These are phyloP conservation scores for Cheiracanthium punctorium DNA, from an alignment of 2,888 invertebrate genomes.

Conservation along the genomic window DNA sequence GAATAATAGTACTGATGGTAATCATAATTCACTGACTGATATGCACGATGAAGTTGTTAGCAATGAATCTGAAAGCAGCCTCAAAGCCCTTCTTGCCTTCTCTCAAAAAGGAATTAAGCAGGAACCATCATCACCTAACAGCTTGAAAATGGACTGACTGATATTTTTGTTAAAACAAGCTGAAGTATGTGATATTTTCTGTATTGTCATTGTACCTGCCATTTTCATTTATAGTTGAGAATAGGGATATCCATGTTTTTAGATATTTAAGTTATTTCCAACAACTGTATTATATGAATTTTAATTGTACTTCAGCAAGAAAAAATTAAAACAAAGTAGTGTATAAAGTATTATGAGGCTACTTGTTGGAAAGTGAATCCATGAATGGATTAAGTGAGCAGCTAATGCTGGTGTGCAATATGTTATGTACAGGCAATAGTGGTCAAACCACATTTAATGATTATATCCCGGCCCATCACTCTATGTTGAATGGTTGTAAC, in stretches of 20 bases:
- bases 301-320: conserved; percentile 62
- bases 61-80: conserved; percentile 69
- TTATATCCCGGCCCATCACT: conserved; percentile 53
- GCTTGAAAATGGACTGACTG: conserved; percentile 69
- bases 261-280: conserved; percentile 56
- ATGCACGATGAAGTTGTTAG: conserved; percentile 63
- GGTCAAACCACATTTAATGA: conserved; percentile 45
- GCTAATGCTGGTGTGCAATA: conserved; percentile 69
- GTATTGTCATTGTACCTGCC: conserved; percentile 69
- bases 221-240: conserved; percentile 61
- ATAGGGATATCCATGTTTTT: conserved; percentile 47
- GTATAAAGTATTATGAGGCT: conserved; percentile 36
- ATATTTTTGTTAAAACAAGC: conserved; percentile 68
- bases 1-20: conserved; percentile 36
- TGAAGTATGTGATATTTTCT: conserved; percentile 71
- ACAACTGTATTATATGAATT: conserved; percentile 43
- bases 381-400: conserved; percentile 58
- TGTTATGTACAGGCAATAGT: conserved; percentile 69
- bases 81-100: conserved; percentile 71
- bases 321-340: conserved; percentile 45
- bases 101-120: conserved; percentile 71
- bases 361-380: conserved; percentile 21
- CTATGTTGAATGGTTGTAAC: conserved; percentile 45
- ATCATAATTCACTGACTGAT: conserved; percentile 30
- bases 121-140: conserved; percentile 69